Evolutionary conservation across 1,140 invertebrate species (phyloP).

Genomic region (Apis florea): DNA sequence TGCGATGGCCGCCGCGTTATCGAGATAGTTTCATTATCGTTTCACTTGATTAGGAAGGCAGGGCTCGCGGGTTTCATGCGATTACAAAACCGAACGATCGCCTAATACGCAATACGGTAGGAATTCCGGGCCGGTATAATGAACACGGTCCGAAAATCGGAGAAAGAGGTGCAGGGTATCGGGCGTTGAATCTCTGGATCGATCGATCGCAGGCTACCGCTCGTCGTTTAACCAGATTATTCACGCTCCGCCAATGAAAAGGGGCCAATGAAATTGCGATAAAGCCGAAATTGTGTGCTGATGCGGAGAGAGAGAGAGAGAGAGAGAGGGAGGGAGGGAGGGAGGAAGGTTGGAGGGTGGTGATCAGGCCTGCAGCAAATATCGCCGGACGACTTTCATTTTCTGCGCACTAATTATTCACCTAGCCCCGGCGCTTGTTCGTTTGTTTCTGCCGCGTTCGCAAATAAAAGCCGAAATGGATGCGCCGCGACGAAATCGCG

Average conservation of each 20-base stretch:
- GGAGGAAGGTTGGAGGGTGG: not conserved
- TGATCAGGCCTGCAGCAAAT: slow-evolving; percentile 67
- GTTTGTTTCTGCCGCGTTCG: slow-evolving; percentile 68
- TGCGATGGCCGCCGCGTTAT: not conserved
- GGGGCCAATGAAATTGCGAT: slow-evolving; percentile 71
- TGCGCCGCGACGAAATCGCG: slow-evolving; percentile 45
- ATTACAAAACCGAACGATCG: slow-evolving; percentile 57
- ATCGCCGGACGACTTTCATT: slow-evolving; percentile 73
- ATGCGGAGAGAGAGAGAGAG: not conserved
- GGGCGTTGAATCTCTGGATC: slow-evolving; percentile 52
- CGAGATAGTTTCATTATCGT: slow-evolving; percentile 40
- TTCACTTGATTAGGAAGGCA: slow-evolving; percentile 30
- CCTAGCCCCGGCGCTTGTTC: slow-evolving; percentile 63
- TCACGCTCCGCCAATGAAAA: slow-evolving; percentile 65
- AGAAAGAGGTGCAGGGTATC: slow-evolving; percentile 32
- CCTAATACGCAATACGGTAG: slow-evolving; percentile 38
- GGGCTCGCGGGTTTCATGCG: slow-evolving; percentile 31
- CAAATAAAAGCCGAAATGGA: slow-evolving; percentile 65
- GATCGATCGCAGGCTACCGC: slow-evolving; percentile 59
- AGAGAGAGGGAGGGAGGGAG: slow-evolving; percentile 1
- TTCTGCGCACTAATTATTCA: slow-evolving; percentile 74
- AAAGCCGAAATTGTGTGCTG: slow-evolving; percentile 66
- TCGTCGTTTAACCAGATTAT: slow-evolving; percentile 71
- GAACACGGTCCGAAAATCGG: slow-evolving; percentile 12
- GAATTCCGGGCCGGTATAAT: slow-evolving; percentile 40